These are phyloP conservation scores for Styela plicata DNA, from an alignment of 23 tunicate species.

Conservation along the genomic window DNA sequence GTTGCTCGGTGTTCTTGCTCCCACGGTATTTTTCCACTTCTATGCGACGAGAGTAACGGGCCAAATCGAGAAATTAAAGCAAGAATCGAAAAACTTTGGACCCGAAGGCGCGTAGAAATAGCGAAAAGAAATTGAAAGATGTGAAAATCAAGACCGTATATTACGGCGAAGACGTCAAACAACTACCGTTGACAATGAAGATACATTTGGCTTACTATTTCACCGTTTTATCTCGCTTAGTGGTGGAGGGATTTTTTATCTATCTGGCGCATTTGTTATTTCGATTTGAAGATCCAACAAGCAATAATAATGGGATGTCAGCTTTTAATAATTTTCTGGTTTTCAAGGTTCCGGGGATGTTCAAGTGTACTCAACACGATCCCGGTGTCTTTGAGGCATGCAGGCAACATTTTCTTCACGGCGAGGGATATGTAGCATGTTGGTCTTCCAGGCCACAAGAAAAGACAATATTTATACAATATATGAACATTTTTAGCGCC, in stretches of 20 bases:
- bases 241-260: constrained; percentile 32
- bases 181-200: constrained; percentile 8
- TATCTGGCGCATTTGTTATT: constrained; percentile 33
- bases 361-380: constrained; percentile 16
- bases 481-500: constrained; percentile 51
- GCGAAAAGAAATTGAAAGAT: constrained; percentile 5
- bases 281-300: neutral
- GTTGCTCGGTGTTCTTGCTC: constrained; percentile 34
- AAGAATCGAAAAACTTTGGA: neutral
- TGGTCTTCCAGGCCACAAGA: constrained; percentile 68
- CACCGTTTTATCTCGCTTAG: constrained; percentile 6
- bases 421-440: constrained; percentile 44
- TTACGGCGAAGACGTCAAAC: neutral
- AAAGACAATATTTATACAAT: constrained; percentile 53
- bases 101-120: constrained; percentile 1
- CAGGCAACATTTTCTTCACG: constrained; percentile 27
- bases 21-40: constrained; percentile 40
- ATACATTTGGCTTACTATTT: constrained; percentile 34
- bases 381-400: constrained; percentile 10
- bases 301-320: neutral
- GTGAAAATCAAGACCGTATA: neutral
- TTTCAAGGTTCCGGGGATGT: constrained; percentile 31
- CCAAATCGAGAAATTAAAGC: neutral
- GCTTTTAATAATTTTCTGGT: constrained; percentile 2
- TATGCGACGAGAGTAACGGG: constrained; percentile 5